Percentiles rank a stretch among this genome's conserved stretches.
Evolutionary conservation across 1,140 invertebrate genomes (phyloP).

Genomic region (Watersipora subatra): DNA sequence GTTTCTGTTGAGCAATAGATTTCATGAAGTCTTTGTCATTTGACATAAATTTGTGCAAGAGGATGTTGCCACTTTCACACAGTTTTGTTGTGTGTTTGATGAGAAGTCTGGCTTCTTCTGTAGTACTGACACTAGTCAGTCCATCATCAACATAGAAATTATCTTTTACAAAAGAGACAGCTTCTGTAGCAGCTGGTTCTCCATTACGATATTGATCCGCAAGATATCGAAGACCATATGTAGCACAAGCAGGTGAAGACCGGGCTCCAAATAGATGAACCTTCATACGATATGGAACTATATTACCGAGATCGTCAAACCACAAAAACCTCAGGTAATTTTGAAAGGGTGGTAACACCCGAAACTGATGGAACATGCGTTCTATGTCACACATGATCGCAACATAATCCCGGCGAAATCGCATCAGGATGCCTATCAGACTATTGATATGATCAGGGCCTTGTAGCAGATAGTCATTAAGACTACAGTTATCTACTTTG

Average conservation of each 20-base stretch:
- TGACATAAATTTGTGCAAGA: not conserved
- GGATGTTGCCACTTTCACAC: not conserved
- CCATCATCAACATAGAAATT: slow-evolving; percentile 12
- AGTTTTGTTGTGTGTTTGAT: not conserved
- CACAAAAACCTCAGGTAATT: slow-evolving; percentile 3
- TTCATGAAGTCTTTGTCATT: not conserved
- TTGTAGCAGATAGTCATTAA: not conserved
- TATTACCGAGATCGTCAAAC: not conserved
- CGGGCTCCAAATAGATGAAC: slow-evolving; percentile 3
- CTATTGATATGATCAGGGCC: too few relatives aligned
- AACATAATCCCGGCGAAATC: too few relatives aligned
- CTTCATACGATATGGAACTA: not conserved
- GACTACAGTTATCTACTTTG: too few relatives aligned
- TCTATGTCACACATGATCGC: too few relatives aligned
- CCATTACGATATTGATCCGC: not conserved
- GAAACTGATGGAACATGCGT: slow-evolving; percentile 5
- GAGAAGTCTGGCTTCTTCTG: not conserved
- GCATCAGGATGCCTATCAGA: too few relatives aligned
- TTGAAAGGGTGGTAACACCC: not conserved
- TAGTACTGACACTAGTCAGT: not conserved
- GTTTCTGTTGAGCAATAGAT: not conserved
- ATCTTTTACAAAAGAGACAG: not conserved
- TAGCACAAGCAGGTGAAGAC: not conserved
- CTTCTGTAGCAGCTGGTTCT: not conserved
- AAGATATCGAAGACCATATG: not conserved